Percentiles rank a stretch among this genome's conserved stretches.
These are phyloP conservation scores for Sebastes kiyomatsui DNA, from an alignment of 2,797 vertebrate species.

Conservation along the genomic window DNA sequence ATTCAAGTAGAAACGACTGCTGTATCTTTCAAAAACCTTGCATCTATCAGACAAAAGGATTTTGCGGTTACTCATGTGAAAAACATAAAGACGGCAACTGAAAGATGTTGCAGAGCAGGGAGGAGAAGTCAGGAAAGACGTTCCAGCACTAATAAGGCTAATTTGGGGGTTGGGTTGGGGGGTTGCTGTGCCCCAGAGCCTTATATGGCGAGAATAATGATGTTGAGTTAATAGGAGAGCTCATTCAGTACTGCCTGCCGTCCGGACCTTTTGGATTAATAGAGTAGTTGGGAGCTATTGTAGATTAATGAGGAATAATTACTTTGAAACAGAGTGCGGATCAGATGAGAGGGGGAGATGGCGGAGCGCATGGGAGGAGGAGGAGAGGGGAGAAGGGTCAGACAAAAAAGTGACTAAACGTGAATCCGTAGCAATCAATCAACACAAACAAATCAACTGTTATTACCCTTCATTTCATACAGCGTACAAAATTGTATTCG, in stretches of 20 bases:
- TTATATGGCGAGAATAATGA: constrained; percentile 69
- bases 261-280: constrained; percentile 72
- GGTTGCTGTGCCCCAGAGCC: constrained; percentile 25
- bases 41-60: neutral
- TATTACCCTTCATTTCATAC: neutral
- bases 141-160: constrained; percentile 66
- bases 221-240: constrained; percentile 71
- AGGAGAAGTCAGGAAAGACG: constrained; percentile 1
- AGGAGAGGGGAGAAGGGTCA: neutral
- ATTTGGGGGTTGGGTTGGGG: constrained; percentile 50
- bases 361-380: neutral
- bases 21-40: neutral
- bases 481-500: neutral
- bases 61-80: neutral
- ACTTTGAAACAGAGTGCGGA: constrained; percentile 48
- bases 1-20: neutral
- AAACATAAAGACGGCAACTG: neutral
- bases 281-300: constrained; percentile 53
- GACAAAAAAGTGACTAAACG: neutral
- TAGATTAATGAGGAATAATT: constrained; percentile 76
- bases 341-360: constrained; percentile 22
- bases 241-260: constrained; percentile 66
- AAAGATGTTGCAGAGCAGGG: neutral
- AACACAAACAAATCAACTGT: neutral
- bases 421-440: neutral